These are phyloP conservation scores for Myrmecobius fasciatus DNA, from an alignment of 2,113 vertebrate species.

Conservation along the genomic window DNA sequence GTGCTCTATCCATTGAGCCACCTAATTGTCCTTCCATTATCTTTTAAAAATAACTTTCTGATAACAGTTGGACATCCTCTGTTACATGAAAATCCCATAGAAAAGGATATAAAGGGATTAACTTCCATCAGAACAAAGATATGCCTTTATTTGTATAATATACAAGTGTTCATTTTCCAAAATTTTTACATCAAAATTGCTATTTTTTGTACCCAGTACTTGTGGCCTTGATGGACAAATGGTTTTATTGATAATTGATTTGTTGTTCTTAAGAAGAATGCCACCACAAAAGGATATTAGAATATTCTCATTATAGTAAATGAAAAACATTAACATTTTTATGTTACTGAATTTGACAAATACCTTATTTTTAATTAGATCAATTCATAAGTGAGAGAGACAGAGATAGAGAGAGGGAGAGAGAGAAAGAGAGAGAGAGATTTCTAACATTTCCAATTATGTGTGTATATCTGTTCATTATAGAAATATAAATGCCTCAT, in stretches of 20 bases:
- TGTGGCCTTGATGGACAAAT: neutral
- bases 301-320: slow-evolving; percentile 47
- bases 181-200: neutral
- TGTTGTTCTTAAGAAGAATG: neutral
- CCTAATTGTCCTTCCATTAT: too few species aligned
- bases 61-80: neutral
- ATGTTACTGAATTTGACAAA: slow-evolving; percentile 29
- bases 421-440: neutral
- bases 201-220: neutral
- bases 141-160: neutral
- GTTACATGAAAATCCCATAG: neutral
- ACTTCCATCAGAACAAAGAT: neutral
- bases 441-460: neutral
- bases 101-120: neutral
- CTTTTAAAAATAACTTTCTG: too few species aligned
- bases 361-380: slow-evolving; percentile 58
- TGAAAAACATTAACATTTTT: slow-evolving; percentile 54
- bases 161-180: neutral
- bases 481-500: slow-evolving; percentile 18
- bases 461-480: neutral
- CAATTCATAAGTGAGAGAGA: slow-evolving; percentile 29
- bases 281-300: slow-evolving; percentile 30
- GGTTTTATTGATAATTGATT: slow-evolving; percentile 8
- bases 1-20: too few species aligned
- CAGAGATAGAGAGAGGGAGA: neutral